Evolutionary conservation across 2,888 invertebrate genomes (phyloP).

Genomic region (Caenorhabditis drosophilae): DNA sequence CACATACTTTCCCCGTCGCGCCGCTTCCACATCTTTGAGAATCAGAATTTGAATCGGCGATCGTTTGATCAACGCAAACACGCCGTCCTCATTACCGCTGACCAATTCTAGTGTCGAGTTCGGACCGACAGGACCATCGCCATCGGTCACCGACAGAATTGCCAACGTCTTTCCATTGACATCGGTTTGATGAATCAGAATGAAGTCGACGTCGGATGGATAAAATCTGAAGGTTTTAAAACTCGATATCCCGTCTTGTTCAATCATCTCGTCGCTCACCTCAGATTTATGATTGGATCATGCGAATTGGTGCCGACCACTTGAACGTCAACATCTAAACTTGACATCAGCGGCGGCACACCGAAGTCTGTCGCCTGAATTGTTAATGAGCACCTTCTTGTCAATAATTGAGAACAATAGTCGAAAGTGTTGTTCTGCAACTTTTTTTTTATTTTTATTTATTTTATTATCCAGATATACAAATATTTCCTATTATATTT

Average conservation of each 20-base stretch:
- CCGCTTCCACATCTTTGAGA: slow-evolving; percentile 14
- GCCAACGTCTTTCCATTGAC: slow-evolving; percentile 41
- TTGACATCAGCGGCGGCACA: slow-evolving; percentile 83
- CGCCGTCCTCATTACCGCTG: slow-evolving; percentile 13
- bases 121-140: slow-evolving; percentile 25
- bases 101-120: slow-evolving; percentile 13
- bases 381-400: slow-evolving; percentile 79
- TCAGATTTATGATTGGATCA: slow-evolving; percentile 42
- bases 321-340: slow-evolving; percentile 81
- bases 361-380: slow-evolving; percentile 85
- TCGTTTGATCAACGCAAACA: slow-evolving; percentile 21
- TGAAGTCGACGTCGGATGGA: slow-evolving; percentile 38
- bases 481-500: no score
- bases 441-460: no score
- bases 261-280: slow-evolving; percentile 8
- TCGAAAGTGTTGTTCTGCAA: slow-evolving; percentile 21
- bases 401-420: slow-evolving; percentile 6
- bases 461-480: no score
- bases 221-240: slow-evolving; percentile 25
- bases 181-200: slow-evolving; percentile 33
- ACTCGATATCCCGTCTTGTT: neutral
- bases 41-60: slow-evolving; percentile 28
- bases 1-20: slow-evolving; percentile 12
- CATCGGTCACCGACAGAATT: slow-evolving; percentile 39
- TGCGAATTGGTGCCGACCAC: slow-evolving; percentile 76